Evolutionary conservation across 2,797 vertebrate genomes (phyloP).

Genomic region (Cuculus canorus): DNA sequence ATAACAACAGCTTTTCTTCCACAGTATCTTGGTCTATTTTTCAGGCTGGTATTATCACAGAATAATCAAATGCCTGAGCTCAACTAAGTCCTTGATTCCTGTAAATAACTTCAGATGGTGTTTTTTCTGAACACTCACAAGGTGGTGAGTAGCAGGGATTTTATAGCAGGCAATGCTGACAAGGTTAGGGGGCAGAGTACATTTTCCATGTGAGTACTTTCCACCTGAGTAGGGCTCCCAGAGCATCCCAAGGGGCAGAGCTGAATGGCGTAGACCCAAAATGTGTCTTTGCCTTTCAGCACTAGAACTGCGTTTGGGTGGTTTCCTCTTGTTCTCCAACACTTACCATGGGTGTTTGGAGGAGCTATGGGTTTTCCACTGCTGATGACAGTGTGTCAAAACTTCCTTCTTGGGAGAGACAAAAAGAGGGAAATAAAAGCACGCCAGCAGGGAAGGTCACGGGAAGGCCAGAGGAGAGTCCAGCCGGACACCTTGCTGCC

Average conservation of each 20-base stretch:
- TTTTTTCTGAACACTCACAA: not conserved
- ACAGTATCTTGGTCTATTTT: not conserved
- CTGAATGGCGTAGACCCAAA: not conserved
- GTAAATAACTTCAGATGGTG: not conserved
- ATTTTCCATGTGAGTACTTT: not conserved
- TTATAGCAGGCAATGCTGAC: not conserved
- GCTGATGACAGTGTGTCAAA: not conserved
- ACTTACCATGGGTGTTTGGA: accelerated
- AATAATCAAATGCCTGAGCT: not conserved
- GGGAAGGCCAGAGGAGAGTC: accelerated
- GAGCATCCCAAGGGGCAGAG: not conserved
- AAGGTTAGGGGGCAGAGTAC: not conserved
- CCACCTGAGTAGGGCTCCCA: not conserved
- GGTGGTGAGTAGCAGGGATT: not conserved
- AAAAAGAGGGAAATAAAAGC: not conserved
- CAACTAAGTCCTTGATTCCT: not conserved
- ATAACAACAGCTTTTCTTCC: not conserved
- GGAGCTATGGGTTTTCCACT: not conserved
- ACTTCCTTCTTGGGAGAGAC: not conserved
- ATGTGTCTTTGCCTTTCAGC: not conserved
- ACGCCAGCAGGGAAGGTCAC: not conserved
- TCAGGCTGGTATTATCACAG: not conserved
- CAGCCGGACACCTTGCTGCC: not conserved
- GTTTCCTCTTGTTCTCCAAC: not conserved
- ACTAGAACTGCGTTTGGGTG: not conserved